A percentile compares a stretch with the other conserved stretches of the same genome.
phyloP scores from a whole-genome alignment of 2,113 vertebrate genomes.

The Sitta europaea region DNA sequence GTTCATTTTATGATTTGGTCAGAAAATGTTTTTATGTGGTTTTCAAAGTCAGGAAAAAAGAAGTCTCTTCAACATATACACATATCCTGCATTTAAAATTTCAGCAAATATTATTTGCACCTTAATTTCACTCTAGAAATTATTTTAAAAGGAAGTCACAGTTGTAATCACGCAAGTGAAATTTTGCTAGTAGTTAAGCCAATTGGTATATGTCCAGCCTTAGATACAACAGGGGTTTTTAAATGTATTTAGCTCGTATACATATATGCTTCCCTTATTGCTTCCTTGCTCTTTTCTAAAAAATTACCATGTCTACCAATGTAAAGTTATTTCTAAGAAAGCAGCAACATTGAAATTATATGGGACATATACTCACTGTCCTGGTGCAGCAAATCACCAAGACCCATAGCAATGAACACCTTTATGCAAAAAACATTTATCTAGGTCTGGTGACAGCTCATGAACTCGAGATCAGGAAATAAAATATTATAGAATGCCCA shows the following conservation, averaged over 20 bases:
- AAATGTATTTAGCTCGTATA: not conserved
- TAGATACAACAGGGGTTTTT: not conserved
- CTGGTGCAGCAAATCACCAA: not conserved
- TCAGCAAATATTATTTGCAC: not conserved
- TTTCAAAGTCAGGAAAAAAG: not conserved
- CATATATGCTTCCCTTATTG: fast-evolving
- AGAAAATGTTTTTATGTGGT: not conserved
- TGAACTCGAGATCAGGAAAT: not conserved
- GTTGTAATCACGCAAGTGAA: not conserved
- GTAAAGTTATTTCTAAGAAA: not conserved
- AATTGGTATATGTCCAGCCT: not conserved
- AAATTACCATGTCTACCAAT: not conserved
- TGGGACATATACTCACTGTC: not conserved
- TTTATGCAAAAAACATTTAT: not conserved
- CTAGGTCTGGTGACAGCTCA: not conserved
- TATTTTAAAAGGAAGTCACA: not conserved
- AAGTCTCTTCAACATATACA: not conserved
- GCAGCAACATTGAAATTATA: fast-evolving
- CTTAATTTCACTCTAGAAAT: not conserved
- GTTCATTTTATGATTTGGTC: not conserved
- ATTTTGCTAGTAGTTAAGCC: not conserved
- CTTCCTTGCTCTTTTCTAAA: not conserved
- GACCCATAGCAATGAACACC: not conserved
- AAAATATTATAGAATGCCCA: not conserved
- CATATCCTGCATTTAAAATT: not conserved